Conservation (phyloP, 2,797 vertebrate species). For the Sebastes minor region DNA sequence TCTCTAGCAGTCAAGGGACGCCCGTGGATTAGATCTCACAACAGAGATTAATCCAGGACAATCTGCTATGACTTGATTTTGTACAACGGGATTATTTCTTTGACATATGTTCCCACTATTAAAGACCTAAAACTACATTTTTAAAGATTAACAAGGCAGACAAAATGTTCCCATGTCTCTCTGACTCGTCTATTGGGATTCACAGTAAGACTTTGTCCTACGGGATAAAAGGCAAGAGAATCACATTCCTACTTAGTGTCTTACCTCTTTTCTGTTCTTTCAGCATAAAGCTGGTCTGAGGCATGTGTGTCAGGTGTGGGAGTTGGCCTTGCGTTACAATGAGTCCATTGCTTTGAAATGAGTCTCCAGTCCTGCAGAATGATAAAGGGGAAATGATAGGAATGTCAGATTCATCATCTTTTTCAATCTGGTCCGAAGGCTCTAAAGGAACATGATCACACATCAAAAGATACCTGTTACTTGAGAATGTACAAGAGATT, state of each 20-base stretch:
- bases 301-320: not conserved
- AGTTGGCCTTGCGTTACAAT: not conserved
- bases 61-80: conserved; percentile 57
- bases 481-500: no score
- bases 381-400: not conserved
- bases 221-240: not conserved
- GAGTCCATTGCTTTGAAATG: not conserved
- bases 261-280: conserved; percentile 11
- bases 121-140: conserved; percentile 29
- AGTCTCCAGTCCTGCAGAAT: not conserved
- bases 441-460: conserved; percentile 16
- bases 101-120: conserved; percentile 44
- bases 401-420: conserved; percentile 29
- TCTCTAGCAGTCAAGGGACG: conserved; percentile 33
- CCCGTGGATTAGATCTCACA: conserved; percentile 64
- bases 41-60: conserved; percentile 61
- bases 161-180: not conserved
- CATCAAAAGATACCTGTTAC: not conserved
- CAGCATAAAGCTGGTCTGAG: not conserved
- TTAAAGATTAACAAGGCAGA: conserved; percentile 15
- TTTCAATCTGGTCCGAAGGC: conserved; percentile 25
- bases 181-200: conserved; percentile 2
- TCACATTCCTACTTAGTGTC: not conserved
- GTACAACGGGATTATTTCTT: conserved; percentile 56
- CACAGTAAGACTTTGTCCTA: not conserved